phyloP scores from a whole-genome alignment of 2,113 vertebrate genomes.

The Callopanchax toddi region DNA sequence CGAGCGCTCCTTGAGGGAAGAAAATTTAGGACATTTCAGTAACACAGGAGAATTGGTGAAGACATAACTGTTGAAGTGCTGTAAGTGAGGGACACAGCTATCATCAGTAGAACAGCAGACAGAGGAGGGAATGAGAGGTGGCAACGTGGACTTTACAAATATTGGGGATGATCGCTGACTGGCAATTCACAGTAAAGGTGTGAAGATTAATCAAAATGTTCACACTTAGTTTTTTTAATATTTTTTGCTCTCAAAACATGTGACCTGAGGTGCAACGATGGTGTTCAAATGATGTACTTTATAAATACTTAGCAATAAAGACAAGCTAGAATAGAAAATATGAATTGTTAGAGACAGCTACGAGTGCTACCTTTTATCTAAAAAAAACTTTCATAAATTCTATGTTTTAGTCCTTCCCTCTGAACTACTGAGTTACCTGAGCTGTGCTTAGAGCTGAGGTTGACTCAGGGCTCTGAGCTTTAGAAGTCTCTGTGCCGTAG shows the following conservation, averaged over 20 bases:
- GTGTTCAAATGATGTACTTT: too few relatives aligned
- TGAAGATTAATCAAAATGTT: not conserved
- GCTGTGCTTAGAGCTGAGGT: slow-evolving; percentile 49
- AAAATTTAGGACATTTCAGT: slow-evolving; percentile 24
- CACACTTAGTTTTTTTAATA: not conserved
- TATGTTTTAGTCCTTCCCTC: slow-evolving; percentile 21
- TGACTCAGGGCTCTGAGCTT: slow-evolving; percentile 66
- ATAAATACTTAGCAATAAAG: not conserved
- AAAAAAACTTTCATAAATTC: too few relatives aligned
- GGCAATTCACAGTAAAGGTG: slow-evolving; percentile 27
- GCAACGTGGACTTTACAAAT: slow-evolving; percentile 13
- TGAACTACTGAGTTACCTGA: slow-evolving; percentile 50
- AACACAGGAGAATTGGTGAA: not conserved
- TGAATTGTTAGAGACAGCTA: too few relatives aligned
- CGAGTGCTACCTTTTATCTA: too few relatives aligned
- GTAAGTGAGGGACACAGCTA: not conserved
- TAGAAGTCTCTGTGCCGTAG: slow-evolving; percentile 75
- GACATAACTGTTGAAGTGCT: slow-evolving; percentile 12
- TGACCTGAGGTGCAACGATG: too few relatives aligned
- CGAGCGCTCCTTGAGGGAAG: slow-evolving; percentile 67
- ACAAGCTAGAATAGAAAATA: too few relatives aligned
- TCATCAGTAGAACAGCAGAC: not conserved
- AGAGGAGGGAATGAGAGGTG: not conserved
- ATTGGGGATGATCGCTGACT: slow-evolving; percentile 5
- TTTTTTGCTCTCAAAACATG: too few relatives aligned